A percentile compares a stretch with the other conserved stretches of the same genome.
phyloP scores from a whole-genome alignment of 92 coral and sea anemone species.

The Palythoa grandiflora region DNA sequence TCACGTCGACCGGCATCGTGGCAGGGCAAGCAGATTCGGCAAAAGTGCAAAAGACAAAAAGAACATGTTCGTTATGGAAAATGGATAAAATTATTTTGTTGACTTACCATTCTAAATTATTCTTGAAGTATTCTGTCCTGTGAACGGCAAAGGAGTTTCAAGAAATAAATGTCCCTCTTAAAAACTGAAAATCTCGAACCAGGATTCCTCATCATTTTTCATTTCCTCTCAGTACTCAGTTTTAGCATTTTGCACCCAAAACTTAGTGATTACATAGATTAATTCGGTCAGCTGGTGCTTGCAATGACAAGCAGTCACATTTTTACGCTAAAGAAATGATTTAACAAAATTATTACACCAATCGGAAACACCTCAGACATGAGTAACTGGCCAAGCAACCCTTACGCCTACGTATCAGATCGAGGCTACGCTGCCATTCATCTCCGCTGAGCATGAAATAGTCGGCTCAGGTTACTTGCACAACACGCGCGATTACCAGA shows the following conservation, averaged over 20 bases:
- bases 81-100: background rate
- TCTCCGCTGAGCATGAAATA: constrained; percentile 28
- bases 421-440: constrained; percentile 28
- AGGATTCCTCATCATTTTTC: constrained; percentile 38
- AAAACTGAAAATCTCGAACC: background rate
- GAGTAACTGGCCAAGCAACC: constrained; percentile 36
- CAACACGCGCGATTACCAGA: background rate
- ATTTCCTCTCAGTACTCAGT: background rate
- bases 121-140: background rate
- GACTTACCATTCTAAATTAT: constrained; percentile 31
- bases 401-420: constrained; percentile 14
- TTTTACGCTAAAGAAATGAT: background rate
- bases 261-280: background rate
- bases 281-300: background rate
- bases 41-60: background rate
- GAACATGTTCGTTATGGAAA: background rate
- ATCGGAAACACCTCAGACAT: constrained; percentile 14
- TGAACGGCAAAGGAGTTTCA: constrained; percentile 4
- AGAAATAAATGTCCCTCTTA: constrained; percentile 28
- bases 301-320: constrained; percentile 13
- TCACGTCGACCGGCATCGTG: background rate
- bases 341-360: background rate
- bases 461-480: constrained; percentile 24
- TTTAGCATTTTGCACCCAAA: background rate
- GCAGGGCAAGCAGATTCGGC: background rate